A percentile compares a stretch with the other conserved stretches of the same genome.
These are phyloP conservation scores for Tokudaia muenninki DNA, from an alignment of 2,797 vertebrate genomes.

Conservation along the genomic window DNA sequence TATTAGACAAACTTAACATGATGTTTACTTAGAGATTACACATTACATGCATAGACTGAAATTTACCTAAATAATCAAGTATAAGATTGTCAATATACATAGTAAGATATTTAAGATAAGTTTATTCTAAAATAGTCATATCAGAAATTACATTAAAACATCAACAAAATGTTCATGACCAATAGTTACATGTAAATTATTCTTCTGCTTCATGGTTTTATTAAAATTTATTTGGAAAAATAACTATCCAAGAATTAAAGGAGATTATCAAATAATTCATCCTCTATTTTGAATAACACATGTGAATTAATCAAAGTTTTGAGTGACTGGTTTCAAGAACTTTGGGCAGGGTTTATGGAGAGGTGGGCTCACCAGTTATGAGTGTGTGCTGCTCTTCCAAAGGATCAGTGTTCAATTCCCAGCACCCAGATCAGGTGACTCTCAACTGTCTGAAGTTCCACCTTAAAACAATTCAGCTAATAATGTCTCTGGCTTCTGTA, in stretches of 20 bases:
- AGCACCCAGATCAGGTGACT: background rate
- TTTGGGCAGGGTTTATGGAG: background rate
- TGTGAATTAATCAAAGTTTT: background rate
- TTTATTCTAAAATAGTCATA: constrained; percentile 3
- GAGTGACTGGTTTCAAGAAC: background rate
- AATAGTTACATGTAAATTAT: constrained; percentile 16
- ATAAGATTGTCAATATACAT: background rate
- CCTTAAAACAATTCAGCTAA: background rate
- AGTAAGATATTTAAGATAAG: background rate
- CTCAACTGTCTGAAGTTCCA: background rate
- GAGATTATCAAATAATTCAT: background rate
- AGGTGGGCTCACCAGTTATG: background rate
- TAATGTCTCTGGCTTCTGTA: background rate
- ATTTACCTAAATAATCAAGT: background rate
- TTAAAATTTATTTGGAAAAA: background rate
- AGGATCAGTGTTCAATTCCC: background rate
- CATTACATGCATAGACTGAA: background rate
- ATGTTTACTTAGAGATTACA: background rate
- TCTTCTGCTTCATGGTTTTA: background rate
- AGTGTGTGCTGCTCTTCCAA: background rate
- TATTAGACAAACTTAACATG: background rate
- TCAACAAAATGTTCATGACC: background rate
- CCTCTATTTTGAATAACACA: constrained; percentile 35
- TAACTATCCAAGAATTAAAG: constrained; percentile 25
- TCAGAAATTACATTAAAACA: constrained; percentile 14